A percentile compares a stretch with the other conserved stretches of the same genome.
Evolutionary conservation across 2,113 vertebrate genomes (phyloP).

Genomic region (Lota lota): DNA sequence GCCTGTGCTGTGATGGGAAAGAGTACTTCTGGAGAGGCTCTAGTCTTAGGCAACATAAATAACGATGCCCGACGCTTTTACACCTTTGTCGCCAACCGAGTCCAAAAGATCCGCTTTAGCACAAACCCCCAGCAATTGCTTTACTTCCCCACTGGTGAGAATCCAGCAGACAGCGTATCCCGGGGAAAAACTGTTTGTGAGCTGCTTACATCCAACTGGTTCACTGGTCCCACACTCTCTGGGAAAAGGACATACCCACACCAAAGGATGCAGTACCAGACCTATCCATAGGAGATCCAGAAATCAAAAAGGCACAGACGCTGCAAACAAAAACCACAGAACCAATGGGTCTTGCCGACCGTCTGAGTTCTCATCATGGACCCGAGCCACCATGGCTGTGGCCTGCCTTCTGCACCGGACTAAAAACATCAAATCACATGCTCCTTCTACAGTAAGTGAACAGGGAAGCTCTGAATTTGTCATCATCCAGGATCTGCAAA

Average conservation of each 20-base stretch:
- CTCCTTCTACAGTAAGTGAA: no score
- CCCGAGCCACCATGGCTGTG: no score
- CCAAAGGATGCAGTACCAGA: not conserved
- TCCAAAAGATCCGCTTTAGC: not conserved
- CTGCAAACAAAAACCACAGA: no score
- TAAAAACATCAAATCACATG: no score
- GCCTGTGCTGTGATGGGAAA: not conserved
- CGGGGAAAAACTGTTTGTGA: not conserved
- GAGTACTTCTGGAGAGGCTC: not conserved
- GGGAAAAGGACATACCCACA: not conserved
- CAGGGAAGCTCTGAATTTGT: no score
- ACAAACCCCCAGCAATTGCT: not conserved
- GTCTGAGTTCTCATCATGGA: no score
- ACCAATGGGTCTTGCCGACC: no score
- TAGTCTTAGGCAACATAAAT: not conserved
- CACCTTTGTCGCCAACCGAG: not conserved
- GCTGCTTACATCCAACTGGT: not conserved
- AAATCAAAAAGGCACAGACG: not conserved
- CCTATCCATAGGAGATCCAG: not conserved
- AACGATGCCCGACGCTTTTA: not conserved
- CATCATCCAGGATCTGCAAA: no score
- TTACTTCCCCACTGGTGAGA: not conserved
- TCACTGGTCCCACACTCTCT: not conserved
- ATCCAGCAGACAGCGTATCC: not conserved
- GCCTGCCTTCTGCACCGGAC: no score